phyloP scores from a whole-genome alignment of 2,888 invertebrate genomes.

The Rhingia rostrata region DNA sequence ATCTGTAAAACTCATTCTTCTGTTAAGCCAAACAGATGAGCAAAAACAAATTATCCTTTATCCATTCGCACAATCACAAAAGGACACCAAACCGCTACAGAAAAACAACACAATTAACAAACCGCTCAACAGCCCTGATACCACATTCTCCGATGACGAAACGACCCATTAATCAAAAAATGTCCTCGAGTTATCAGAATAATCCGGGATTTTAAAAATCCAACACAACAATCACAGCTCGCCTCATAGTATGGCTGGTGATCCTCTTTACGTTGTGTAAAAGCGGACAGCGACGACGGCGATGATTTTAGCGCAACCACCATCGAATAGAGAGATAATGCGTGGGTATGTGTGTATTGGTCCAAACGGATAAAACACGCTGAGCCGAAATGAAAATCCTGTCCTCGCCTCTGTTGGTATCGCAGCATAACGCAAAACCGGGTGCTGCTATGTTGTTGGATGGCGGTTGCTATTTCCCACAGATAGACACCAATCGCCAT shows the following conservation, averaged over 20 bases:
- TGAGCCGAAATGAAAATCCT: conserved; percentile 54
- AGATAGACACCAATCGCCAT: conserved; percentile 75
- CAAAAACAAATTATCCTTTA: conserved; percentile 51
- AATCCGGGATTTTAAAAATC: conserved; percentile 69
- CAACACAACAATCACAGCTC: conserved; percentile 64
- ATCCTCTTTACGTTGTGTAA: conserved; percentile 66
- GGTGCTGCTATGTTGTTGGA: conserved; percentile 61
- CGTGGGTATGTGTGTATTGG: conserved; percentile 10
- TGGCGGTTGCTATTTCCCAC: conserved; percentile 70
- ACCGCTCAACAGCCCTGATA: conserved; percentile 45
- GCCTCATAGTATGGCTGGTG: conserved; percentile 39
- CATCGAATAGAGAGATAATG: neutral
- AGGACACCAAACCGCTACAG: neutral
- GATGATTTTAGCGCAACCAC: conserved; percentile 36
- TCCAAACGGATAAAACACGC: conserved; percentile 35
- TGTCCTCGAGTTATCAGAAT: conserved; percentile 72
- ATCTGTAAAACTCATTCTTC: conserved; percentile 48
- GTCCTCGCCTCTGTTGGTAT: conserved; percentile 50
- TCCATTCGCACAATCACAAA: neutral
- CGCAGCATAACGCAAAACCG: conserved; percentile 69
- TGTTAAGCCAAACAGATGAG: conserved; percentile 56
- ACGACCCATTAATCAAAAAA: conserved; percentile 72
- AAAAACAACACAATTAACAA: conserved; percentile 39
- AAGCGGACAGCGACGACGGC: conserved; percentile 47
- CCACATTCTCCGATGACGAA: conserved; percentile 65